These are phyloP conservation scores for Anolis apletophallus DNA, from an alignment of 2,797 vertebrate species.

Conservation along the genomic window DNA sequence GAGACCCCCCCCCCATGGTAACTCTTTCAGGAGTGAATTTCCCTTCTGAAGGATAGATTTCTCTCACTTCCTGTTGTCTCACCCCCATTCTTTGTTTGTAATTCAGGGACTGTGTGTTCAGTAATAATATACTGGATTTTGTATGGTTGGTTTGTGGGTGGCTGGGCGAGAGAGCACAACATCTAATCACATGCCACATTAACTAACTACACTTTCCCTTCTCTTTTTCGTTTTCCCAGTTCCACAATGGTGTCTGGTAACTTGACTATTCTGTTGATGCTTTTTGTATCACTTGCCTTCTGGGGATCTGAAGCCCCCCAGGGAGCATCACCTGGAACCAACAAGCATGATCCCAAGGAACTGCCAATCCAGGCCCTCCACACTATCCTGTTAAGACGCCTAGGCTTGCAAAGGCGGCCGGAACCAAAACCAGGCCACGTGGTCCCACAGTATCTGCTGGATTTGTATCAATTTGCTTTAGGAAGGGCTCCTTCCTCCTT, in stretches of 20 bases:
- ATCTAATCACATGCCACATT: not conserved
- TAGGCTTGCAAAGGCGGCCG: slow-evolving; percentile 82
- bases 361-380: slow-evolving; percentile 81
- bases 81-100: too few relatives aligned
- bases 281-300: slow-evolving; percentile 85
- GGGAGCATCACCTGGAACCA: not conserved
- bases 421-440: slow-evolving; percentile 75
- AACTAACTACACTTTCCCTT: not conserved
- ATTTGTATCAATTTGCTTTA: slow-evolving; percentile 84
- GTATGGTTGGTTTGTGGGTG: not conserved
- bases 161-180: not conserved
- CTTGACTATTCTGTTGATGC: slow-evolving; percentile 85
- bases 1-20: too few relatives aligned
- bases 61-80: too few relatives aligned
- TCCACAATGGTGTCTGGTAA: slow-evolving; percentile 89
- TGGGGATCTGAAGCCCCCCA: slow-evolving; percentile 76
- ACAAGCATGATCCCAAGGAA: slow-evolving; percentile 62
- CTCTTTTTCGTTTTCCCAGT: slow-evolving; percentile 61
- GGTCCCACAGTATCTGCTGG: slow-evolving; percentile 82
- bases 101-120: too few relatives aligned
- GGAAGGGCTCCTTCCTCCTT: slow-evolving; percentile 82
- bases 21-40: too few relatives aligned
- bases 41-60: too few relatives aligned
- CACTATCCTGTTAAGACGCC: slow-evolving; percentile 80
- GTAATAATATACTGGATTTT: not conserved